Base-by-base conservation (phyloP, 2,797 vertebrate species). In the Mus caroli region DNA sequence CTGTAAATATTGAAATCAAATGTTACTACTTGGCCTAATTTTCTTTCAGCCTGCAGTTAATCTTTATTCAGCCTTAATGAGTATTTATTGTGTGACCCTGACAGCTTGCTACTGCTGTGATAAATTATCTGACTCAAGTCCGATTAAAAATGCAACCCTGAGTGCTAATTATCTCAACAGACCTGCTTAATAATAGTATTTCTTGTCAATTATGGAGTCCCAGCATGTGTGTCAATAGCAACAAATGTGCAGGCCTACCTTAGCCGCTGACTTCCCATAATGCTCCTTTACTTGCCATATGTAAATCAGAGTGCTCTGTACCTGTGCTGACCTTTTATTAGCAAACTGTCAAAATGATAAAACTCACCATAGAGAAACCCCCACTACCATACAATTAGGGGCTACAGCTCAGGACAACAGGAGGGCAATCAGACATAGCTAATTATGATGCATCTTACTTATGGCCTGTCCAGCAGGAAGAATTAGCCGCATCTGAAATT, bases 51-150 rank as follows among this genome's bases (percentile, higher is more conserved):
- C 98, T n/a, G n/a, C 97, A 98, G 98, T 99, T 99, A 98, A 99
- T 99, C 98, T 99, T 99, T 99, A 99, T 99, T 99, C 98, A 98
- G 98, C 97, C 97, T 98, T 99, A 99, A 99, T 98, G 98, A 99
- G 98, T 98, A 99, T 99, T 99, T 99, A 98, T 98, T 98, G 98
- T 98, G 96, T 97, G 98, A 98, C 98, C 98, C 98, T 98, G 99
- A 98, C 99, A 99, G 98, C 98, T 98, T 98, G 98, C 98, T 98
- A 98, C 98, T 97, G 98, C 99, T 98, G 98, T 99, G 98, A 99
- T 99, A 99, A 99, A 99, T 99, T 98, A 99, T 99, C 98, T 98
- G 98, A 99, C 98, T 99, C 98, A 98, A 98, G 98, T 98, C 98
- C 97, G 98, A 98, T 98, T 98, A 98, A 98, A 99, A 99, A 98